These are phyloP conservation scores for Caenorhabditis sinica DNA, from an alignment of 2,888 invertebrate species.

Conservation along the genomic window DNA sequence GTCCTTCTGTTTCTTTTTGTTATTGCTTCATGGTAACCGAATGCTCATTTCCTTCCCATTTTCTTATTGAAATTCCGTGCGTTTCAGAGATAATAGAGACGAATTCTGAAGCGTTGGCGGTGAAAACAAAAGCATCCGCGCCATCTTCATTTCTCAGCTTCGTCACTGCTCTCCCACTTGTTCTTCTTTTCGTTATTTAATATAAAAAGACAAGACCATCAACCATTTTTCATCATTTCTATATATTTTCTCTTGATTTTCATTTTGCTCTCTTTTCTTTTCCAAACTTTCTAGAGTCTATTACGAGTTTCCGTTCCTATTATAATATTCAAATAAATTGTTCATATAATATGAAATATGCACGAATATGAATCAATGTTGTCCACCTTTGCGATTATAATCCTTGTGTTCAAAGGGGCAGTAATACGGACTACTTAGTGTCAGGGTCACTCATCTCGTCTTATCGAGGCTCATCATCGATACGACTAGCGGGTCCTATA, in stretches of 20 bases:
- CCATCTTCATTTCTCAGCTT: constrained; percentile 26
- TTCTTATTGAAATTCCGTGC: constrained; percentile 38
- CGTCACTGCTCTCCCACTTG: constrained; percentile 24
- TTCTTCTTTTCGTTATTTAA: constrained; percentile 37
- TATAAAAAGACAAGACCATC: constrained; percentile 21
- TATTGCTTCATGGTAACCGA: constrained; percentile 50
- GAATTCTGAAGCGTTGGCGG: constrained; percentile 65
- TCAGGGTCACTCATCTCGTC: constrained; percentile 48
- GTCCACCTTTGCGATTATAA: neutral
- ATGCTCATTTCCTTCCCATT: neutral
- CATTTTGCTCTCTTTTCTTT: neutral
- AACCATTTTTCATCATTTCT: constrained; percentile 4
- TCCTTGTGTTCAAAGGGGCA: constrained; percentile 14
- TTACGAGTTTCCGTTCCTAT: too few relatives aligned
- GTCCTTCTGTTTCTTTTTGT: constrained; percentile 35
- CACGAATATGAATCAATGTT: neutral
- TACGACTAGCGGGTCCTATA: neutral
- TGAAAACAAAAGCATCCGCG: constrained; percentile 52
- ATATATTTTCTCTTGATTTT: neutral
- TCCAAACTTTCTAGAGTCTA: constrained; percentile 16
- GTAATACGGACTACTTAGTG: constrained; percentile 39
- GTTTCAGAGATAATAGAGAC: constrained; percentile 66
- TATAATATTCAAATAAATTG: neutral
- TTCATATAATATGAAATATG: neutral
- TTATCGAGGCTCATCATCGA: constrained; percentile 51